phyloP scores from a whole-genome alignment of 2,113 vertebrate genomes.

The Hyperopisus bebe region DNA sequence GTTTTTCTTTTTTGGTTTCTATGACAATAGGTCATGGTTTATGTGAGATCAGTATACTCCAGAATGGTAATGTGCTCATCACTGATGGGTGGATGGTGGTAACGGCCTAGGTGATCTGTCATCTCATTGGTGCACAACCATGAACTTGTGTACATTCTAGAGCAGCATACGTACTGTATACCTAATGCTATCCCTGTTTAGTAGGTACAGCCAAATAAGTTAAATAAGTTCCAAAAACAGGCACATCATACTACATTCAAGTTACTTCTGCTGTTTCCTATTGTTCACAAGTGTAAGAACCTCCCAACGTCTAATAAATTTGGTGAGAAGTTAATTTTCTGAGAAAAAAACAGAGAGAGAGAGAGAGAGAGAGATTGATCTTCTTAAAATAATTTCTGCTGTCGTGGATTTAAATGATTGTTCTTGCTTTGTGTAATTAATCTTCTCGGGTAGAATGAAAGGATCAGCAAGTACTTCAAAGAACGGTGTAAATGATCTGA shows the following conservation, averaged over 20 bases:
- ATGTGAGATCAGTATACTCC: neutral
- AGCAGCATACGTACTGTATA: neutral
- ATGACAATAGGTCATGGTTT: neutral
- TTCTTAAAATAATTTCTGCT: conserved; percentile 65
- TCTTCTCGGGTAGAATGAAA: conserved; percentile 62
- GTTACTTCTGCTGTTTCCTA: neutral
- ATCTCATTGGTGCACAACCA: neutral
- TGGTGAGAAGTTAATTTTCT: conserved; percentile 21
- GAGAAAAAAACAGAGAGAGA: conserved; percentile 6
- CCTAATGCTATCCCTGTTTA: neutral
- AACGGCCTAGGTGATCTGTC: neutral
- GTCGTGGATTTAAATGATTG: conserved; percentile 67
- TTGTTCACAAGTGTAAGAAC: neutral
- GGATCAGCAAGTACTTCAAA: conserved; percentile 64
- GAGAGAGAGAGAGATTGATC: conserved; percentile 44
- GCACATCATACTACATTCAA: neutral
- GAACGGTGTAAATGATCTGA: conserved; percentile 56
- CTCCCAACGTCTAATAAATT: neutral
- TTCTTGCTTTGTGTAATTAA: conserved; percentile 66
- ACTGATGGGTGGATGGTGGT: neutral
- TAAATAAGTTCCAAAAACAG: neutral
- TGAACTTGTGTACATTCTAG: neutral
- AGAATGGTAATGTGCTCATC: neutral
- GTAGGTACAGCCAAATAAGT: neutral
- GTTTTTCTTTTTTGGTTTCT: neutral